These are phyloP conservation scores for Drosophila watanabei DNA, from an alignment of 1,140 invertebrate species.

Conservation along the genomic window DNA sequence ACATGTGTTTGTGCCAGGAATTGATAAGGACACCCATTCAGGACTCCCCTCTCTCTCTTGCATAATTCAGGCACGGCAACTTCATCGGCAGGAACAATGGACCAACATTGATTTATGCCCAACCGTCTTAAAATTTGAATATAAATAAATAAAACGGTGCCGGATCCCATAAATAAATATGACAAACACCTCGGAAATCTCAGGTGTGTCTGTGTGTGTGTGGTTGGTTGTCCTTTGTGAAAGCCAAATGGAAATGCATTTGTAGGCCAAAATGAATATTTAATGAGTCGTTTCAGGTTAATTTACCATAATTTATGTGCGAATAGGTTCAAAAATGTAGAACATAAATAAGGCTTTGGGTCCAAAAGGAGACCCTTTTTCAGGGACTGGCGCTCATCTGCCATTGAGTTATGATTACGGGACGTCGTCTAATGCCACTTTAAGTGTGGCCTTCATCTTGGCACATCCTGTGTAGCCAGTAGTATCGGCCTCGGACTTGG, in stretches of 20 bases:
- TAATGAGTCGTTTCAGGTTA: conserved; percentile 44
- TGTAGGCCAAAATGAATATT: conserved; percentile 43
- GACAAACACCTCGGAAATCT: conserved; percentile 40
- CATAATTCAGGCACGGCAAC: conserved; percentile 50
- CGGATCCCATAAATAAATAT: conserved; percentile 54
- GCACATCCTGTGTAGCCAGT: background rate
- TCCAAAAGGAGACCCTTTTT: conserved; percentile 7
- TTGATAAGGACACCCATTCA: conserved; percentile 43
- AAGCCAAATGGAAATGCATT: conserved; percentile 27
- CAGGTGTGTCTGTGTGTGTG: conserved; percentile 22
- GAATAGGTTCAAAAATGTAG: conserved; percentile 14
- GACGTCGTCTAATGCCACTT: conserved; percentile 23
- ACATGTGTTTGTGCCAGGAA: conserved; percentile 61
- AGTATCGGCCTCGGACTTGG: conserved; percentile 23
- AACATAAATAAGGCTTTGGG: conserved; percentile 34
- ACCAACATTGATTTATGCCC: conserved; percentile 59
- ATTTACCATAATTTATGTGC: conserved; percentile 51
- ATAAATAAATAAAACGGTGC: conserved; percentile 57
- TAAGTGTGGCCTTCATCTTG: conserved; percentile 42
- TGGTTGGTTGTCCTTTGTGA: background rate
- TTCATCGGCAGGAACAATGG: conserved; percentile 37
- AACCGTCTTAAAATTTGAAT: conserved; percentile 65
- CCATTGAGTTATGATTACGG: conserved; percentile 35
- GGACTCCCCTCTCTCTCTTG: conserved; percentile 24
- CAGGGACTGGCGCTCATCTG: conserved; percentile 22